Conservation (phyloP, 2,113 vertebrate species). For the Albula goreensis region DNA sequence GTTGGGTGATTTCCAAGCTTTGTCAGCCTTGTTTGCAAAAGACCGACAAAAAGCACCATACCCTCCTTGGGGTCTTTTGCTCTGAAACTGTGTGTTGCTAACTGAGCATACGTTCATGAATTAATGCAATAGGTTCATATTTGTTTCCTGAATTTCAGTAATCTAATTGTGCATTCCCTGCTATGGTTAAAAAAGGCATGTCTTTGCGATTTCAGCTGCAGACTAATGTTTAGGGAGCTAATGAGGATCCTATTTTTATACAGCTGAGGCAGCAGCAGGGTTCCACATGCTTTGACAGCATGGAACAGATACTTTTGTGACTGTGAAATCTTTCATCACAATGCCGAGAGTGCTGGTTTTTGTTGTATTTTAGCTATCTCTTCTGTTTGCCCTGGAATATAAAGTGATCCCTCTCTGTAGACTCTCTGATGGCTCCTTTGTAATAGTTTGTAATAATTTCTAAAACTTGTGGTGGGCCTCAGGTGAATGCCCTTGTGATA, state of each 20-base stretch:
- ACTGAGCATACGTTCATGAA: constrained; percentile 57
- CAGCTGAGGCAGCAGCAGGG: background rate
- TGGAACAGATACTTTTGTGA: background rate
- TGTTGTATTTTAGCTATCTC: background rate
- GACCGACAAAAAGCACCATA: constrained; percentile 36
- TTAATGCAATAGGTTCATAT: constrained; percentile 71
- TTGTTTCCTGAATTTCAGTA: constrained; percentile 71
- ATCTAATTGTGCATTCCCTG: constrained; percentile 65
- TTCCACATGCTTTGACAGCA: background rate
- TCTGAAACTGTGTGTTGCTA: constrained; percentile 51
- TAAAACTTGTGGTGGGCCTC: background rate
- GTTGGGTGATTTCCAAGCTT: constrained; percentile 52
- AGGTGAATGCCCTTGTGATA: background rate
- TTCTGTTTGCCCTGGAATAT: background rate
- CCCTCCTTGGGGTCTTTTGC: constrained; percentile 55
- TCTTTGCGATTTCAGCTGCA: constrained; percentile 56
- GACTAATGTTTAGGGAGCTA: constrained; percentile 54
- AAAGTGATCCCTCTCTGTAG: too few relatives aligned
- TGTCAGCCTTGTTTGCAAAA: constrained; percentile 51
- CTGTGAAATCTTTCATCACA: background rate
- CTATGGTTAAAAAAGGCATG: constrained; percentile 66
- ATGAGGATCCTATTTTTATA: constrained; percentile 42
- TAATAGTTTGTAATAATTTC: too few relatives aligned
- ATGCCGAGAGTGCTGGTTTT: background rate
- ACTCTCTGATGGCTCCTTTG: too few relatives aligned